Evolutionary conservation across 1,140 invertebrate genomes (phyloP).

Genomic region (Nasonia vitripennis): DNA sequence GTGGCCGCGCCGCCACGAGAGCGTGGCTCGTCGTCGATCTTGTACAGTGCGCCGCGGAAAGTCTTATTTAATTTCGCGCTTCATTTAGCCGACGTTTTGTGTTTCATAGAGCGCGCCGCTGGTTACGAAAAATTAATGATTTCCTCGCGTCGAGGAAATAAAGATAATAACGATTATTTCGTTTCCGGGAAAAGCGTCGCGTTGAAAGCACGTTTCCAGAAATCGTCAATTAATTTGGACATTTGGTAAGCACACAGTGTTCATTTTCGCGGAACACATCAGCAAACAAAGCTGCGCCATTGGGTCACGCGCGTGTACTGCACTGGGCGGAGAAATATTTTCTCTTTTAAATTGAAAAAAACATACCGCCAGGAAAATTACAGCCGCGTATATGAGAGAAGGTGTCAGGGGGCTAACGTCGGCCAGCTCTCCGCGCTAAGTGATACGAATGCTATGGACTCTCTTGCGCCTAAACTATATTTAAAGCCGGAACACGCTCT

Average conservation of each 20-base stretch:
- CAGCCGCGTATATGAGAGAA: background rate
- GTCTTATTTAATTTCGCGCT: constrained; percentile 40
- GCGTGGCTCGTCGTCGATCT: constrained; percentile 34
- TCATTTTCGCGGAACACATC: background rate
- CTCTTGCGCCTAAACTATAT: constrained; percentile 65
- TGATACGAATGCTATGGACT: constrained; percentile 69
- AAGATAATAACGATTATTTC: too few species aligned
- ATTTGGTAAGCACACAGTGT: too few species aligned
- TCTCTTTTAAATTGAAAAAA: constrained; percentile 33
- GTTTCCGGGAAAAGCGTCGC: too few species aligned
- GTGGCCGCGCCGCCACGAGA: background rate
- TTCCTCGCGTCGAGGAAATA: too few species aligned
- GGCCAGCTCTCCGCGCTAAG: constrained; percentile 60
- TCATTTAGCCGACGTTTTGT: background rate
- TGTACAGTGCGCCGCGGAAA: constrained; percentile 40
- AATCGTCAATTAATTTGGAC: too few species aligned
- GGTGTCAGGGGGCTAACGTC: constrained; percentile 36
- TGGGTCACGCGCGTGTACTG: background rate
- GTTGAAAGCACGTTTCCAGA: too few species aligned
- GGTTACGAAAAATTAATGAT: too few species aligned
- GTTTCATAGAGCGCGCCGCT: too few species aligned
- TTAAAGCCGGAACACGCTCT: constrained; percentile 63
- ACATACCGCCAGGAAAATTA: constrained; percentile 14
- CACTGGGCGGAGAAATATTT: too few species aligned
- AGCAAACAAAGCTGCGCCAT: background rate